Conservation (phyloP, 2,888 invertebrate species). For the Nymphalis c-album region DNA sequence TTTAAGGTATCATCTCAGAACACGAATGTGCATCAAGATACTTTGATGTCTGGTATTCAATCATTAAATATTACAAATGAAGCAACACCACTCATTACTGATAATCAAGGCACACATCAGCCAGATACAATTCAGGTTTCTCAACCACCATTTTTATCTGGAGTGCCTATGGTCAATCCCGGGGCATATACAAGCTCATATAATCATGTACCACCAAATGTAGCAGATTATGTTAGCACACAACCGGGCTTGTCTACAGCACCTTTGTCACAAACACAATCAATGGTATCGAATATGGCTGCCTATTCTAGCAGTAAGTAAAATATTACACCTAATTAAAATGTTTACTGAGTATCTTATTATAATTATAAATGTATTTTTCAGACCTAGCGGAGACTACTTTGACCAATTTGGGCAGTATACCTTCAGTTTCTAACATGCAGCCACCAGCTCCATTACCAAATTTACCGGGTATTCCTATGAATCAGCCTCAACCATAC, state of each 20-base stretch:
- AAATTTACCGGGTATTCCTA: conserved; percentile 75
- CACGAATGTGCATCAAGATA: conserved; percentile 47
- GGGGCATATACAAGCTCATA: conserved; percentile 49
- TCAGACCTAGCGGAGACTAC: conserved; percentile 76
- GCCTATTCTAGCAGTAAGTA: conserved; percentile 77
- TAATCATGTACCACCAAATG: conserved; percentile 39
- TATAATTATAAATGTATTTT: conserved; percentile 37
- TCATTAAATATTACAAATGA: conserved; percentile 60
- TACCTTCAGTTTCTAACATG: conserved; percentile 75
- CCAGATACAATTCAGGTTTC: conserved; percentile 45
- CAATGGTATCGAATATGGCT: conserved; percentile 74
- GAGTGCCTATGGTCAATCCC: conserved; percentile 78
- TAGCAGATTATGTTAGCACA: conserved; percentile 41
- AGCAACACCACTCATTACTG: conserved; percentile 54
- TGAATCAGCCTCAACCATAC: conserved; percentile 79
- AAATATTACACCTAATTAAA: too few relatives aligned
- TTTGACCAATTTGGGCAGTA: conserved; percentile 74
- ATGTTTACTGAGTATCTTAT: too few relatives aligned
- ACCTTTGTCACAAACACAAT: conserved; percentile 60
- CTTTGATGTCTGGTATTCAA: conserved; percentile 54
- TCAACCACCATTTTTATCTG: conserved; percentile 74
- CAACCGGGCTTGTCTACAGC: conserved; percentile 46
- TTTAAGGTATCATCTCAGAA: conserved; percentile 55
- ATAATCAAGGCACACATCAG: conserved; percentile 48
- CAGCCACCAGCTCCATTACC: conserved; percentile 79